Percentiles rank a stretch among this genome's conserved stretches.
Evolutionary conservation across 2,113 vertebrate species (phyloP).

Genomic region (Aegotheles bennettii): DNA sequence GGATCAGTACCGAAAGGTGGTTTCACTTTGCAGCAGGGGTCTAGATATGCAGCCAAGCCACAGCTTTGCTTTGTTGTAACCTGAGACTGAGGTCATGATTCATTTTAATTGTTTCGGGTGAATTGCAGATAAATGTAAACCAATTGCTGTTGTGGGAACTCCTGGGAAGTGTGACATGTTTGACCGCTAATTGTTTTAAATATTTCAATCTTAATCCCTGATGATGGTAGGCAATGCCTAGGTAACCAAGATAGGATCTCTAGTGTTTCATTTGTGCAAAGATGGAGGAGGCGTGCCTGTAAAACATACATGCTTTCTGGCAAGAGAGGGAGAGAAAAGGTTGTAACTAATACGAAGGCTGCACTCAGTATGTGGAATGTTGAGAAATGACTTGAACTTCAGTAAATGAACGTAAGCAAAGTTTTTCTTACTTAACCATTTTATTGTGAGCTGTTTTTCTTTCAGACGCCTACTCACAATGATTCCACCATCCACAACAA

Average conservation of each 20-base stretch:
- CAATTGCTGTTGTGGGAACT: too few species aligned
- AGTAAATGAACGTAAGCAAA: background rate
- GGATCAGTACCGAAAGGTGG: background rate
- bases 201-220: background rate
- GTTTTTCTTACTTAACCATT: background rate
- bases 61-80: background rate
- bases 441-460: background rate
- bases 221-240: background rate
- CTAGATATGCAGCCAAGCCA: background rate
- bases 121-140: background rate
- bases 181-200: background rate
- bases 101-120: background rate
- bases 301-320: background rate
- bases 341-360: background rate
- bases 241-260: background rate
- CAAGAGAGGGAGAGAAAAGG: background rate
- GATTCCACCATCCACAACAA: slow-evolving; percentile 81
- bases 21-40: background rate
- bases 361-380: background rate
- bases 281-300: background rate
- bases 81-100: background rate
- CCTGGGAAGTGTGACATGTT: background rate
- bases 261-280: background rate
- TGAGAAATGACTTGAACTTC: background rate
- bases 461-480: slow-evolving; percentile 16